These are phyloP conservation scores for Camponotus pennsylvanicus DNA, from an alignment of 1,140 invertebrate genomes.

Conservation along the genomic window DNA sequence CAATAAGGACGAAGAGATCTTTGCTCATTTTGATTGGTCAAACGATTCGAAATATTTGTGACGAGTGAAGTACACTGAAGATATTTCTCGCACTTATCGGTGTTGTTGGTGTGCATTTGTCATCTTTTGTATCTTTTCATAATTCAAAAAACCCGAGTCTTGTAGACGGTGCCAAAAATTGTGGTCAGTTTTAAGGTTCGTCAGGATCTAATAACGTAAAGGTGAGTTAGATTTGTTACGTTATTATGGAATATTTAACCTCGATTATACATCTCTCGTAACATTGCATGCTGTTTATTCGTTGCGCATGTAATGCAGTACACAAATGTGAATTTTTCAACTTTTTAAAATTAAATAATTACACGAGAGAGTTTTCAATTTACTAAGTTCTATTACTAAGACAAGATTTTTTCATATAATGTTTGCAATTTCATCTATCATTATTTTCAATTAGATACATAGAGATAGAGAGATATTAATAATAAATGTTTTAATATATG, in stretches of 20 bases:
- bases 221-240: neutral
- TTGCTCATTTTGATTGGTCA: no score
- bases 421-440: slow-evolving; percentile 14
- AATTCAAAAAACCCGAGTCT: no score
- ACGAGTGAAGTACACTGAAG: no score
- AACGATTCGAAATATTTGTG: no score
- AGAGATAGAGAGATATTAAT: no score
- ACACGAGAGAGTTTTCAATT: neutral
- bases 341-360: neutral
- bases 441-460: neutral
- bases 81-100: no score
- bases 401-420: slow-evolving; percentile 10
- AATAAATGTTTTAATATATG: no score
- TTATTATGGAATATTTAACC: neutral
- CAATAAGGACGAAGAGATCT: no score
- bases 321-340: neutral
- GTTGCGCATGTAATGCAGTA: neutral
- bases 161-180: neutral
- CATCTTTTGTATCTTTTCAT: no score
- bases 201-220: neutral
- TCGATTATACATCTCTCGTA: neutral
- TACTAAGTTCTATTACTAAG: slow-evolving; percentile 1
- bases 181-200: neutral
- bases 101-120: no score
- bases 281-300: neutral